Conservation (phyloP, 2,888 invertebrate genomes). For the Mesoligia furuncula region DNA sequence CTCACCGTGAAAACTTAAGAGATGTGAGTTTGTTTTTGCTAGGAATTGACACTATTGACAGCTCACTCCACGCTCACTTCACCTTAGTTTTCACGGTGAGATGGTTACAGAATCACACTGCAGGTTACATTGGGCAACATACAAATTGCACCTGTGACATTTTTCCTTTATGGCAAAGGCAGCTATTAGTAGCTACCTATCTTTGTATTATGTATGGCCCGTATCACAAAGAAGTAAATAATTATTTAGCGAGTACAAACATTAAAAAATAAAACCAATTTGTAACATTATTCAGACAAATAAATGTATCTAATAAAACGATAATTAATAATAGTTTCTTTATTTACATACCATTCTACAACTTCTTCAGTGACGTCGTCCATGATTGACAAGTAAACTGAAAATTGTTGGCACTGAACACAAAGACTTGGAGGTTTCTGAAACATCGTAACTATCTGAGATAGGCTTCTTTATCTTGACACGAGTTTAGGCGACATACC, state of each 20-base stretch:
- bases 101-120: too few relatives aligned
- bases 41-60: too few relatives aligned
- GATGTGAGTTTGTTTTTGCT: too few relatives aligned
- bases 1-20: too few relatives aligned
- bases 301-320: neutral
- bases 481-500: conserved; percentile 47
- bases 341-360: conserved; percentile 74
- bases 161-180: neutral
- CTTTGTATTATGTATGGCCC: neutral
- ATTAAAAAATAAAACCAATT: conserved; percentile 1
- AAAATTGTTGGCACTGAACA: conserved; percentile 54
- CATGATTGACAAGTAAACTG: conserved; percentile 67
- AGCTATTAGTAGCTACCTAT: neutral
- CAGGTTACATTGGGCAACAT: neutral
- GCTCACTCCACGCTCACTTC: too few relatives aligned
- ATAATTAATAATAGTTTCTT: neutral
- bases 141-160: neutral
- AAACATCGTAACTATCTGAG: conserved; percentile 57
- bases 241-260: neutral
- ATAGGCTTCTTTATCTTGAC: conserved; percentile 69
- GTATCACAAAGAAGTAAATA: conserved; percentile 16
- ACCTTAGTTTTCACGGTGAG: too few relatives aligned
- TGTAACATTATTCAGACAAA: neutral
- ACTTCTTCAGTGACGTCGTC: conserved; percentile 78
- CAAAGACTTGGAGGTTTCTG: conserved; percentile 54